A percentile compares a stretch with the other conserved stretches of the same genome.
Conservation (phyloP, 2,888 invertebrate genomes). For the Callyntrura sp. region DNA sequence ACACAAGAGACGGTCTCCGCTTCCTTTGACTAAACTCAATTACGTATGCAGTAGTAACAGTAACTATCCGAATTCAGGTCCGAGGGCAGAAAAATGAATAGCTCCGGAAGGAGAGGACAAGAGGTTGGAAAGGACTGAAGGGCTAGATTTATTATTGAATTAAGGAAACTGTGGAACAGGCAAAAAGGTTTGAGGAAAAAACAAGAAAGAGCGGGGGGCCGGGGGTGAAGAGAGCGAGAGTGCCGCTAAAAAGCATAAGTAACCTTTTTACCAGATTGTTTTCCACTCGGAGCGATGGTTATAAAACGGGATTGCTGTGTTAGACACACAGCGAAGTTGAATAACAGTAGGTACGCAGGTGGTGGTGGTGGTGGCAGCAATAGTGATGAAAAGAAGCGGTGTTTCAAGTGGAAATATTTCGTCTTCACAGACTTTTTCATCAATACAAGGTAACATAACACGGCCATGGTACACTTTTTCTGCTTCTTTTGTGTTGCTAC, state of each 20-base stretch:
- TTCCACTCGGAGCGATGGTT: too few species aligned
- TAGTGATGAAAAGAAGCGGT: too few species aligned
- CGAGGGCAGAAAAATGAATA: not conserved
- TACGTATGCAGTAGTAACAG: slow-evolving; percentile 4
- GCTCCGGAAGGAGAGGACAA: not conserved
- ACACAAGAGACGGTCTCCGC: slow-evolving; percentile 8
- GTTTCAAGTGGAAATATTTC: not conserved
- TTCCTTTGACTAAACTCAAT: slow-evolving; percentile 28
- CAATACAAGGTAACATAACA: too few species aligned
- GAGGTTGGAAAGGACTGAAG: slow-evolving; percentile 6
- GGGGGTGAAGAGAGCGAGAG: too few species aligned
- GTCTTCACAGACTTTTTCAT: not conserved
- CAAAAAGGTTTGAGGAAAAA: not conserved
- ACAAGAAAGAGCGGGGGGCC: not conserved
- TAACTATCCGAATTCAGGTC: not conserved
- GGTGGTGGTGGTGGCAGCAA: too few species aligned
- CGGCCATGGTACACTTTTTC: too few species aligned
- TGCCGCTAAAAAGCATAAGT: not conserved
- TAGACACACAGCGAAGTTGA: too few species aligned
- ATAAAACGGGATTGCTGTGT: not conserved
- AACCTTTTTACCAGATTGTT: too few species aligned
- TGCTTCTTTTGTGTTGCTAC: not conserved
- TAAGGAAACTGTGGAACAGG: slow-evolving; percentile 1
- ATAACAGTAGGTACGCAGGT: too few species aligned
- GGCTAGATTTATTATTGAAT: slow-evolving; percentile 17